Conservation (phyloP, 2,113 vertebrate species). For the Sceloporus undulatus region DNA sequence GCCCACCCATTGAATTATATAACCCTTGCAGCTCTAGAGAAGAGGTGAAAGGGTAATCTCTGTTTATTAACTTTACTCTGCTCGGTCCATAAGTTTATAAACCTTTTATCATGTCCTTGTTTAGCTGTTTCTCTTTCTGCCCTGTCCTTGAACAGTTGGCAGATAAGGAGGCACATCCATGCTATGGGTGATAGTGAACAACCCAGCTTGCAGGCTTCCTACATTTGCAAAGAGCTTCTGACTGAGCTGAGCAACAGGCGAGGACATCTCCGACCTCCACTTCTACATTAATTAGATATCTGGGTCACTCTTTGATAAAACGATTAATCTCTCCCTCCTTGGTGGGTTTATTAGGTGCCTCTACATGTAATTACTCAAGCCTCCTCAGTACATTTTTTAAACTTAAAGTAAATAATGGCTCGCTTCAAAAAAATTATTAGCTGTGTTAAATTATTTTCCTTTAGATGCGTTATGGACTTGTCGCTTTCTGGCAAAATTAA, state of each 20-base stretch:
- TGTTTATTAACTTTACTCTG: too few relatives aligned
- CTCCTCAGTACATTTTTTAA: constrained; percentile 42
- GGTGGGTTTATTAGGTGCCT: constrained; percentile 20
- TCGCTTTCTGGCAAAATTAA: constrained; percentile 36
- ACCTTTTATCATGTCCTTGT: neutral
- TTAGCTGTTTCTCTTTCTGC: too few relatives aligned
- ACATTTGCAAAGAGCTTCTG: neutral
- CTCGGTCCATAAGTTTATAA: too few relatives aligned
- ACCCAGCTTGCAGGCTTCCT: too few relatives aligned
- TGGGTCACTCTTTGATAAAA: constrained; percentile 16
- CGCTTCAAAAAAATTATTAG: constrained; percentile 56
- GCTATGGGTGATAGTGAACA: too few relatives aligned
- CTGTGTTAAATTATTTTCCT: constrained; percentile 54
- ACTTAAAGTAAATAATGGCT: constrained; percentile 52
- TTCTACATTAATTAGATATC: constrained; percentile 15
- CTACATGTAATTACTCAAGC: constrained; percentile 45
- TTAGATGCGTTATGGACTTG: constrained; percentile 49
- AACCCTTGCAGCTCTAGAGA: too few relatives aligned
- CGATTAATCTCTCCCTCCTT: constrained; percentile 50
- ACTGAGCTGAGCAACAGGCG: neutral
- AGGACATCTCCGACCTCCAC: neutral
- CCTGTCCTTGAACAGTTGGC: neutral
- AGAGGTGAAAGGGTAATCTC: too few relatives aligned
- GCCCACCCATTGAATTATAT: too few relatives aligned
- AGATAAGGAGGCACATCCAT: too few relatives aligned